Conservation (phyloP, 2,797 vertebrate species). For the Poecilia wingei region DNA sequence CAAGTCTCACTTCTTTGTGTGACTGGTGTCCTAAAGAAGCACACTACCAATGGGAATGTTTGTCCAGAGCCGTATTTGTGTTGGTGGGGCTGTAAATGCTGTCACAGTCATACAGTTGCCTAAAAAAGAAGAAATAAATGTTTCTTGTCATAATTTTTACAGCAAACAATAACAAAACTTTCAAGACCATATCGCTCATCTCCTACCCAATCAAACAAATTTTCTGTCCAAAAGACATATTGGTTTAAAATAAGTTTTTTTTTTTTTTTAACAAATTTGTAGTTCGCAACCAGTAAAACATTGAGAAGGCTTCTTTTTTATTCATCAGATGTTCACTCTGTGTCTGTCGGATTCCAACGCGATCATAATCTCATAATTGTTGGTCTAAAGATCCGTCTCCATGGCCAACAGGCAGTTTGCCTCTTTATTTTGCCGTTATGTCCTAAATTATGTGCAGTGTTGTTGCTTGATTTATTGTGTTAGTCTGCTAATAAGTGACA, state of each 20-base stretch:
- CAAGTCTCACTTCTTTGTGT: no score
- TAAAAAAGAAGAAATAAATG: no score
- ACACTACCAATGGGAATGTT: no score
- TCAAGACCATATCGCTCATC: no score
- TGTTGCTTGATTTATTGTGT: not conserved
- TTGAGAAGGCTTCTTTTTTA: constrained; percentile 24
- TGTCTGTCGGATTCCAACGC: constrained; percentile 43
- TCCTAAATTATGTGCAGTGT: not conserved
- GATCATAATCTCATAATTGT: constrained; percentile 56
- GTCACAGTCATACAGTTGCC: no score
- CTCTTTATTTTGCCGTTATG: constrained; percentile 22
- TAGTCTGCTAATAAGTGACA: not conserved
- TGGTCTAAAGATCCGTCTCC: constrained; percentile 39
- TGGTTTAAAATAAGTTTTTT: constrained; percentile 19
- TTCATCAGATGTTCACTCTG: not conserved
- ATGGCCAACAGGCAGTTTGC: constrained; percentile 37
- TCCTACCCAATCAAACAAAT: constrained; percentile 21
- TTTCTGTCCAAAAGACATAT: constrained; percentile 27
- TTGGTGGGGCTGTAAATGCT: no score
- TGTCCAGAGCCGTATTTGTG: no score
- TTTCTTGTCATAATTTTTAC: no score
- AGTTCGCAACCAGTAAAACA: constrained; percentile 47
- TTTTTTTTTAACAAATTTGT: constrained; percentile 39
- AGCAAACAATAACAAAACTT: no score
- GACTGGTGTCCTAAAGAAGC: no score